Percentiles rank a stretch among this genome's conserved stretches.
Evolutionary conservation across 2,797 vertebrate species (phyloP).

Genomic region (Poeciliopsis gracilis): DNA sequence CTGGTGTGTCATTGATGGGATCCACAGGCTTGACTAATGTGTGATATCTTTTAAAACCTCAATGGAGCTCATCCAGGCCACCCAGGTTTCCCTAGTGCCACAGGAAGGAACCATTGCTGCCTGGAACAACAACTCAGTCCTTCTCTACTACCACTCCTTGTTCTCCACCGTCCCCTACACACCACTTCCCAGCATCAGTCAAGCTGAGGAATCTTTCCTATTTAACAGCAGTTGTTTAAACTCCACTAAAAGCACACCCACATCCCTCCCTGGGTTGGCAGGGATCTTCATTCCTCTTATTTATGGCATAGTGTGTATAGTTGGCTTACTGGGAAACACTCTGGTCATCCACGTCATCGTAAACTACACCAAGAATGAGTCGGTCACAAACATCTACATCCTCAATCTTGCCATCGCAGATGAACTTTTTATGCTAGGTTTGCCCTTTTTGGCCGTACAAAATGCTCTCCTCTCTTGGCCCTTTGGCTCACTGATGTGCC

Average conservation of each 20-base stretch:
- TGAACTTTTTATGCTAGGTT: constrained; percentile 92
- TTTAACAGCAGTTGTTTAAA: constrained; percentile 61
- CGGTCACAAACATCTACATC: constrained; percentile 96
- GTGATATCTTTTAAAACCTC: constrained; percentile 6
- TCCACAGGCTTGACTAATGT: not conserved
- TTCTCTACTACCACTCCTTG: constrained; percentile 51
- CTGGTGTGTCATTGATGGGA: constrained; percentile 36
- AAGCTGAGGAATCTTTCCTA: constrained; percentile 15
- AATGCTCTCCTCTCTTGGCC: constrained; percentile 94
- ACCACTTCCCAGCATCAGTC: constrained; percentile 12
- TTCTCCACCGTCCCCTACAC: constrained; percentile 52
- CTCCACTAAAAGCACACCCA: constrained; percentile 33
- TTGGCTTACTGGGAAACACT: constrained; percentile 89
- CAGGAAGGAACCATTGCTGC: constrained; percentile 24
- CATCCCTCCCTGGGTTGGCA: constrained; percentile 63
- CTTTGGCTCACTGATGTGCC: constrained; percentile 90
- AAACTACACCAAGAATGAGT: constrained; percentile 90
- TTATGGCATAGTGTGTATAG: constrained; percentile 87
- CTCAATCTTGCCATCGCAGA: constrained; percentile 94
- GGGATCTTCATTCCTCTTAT: constrained; percentile 82
- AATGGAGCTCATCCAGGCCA: constrained; percentile 69
- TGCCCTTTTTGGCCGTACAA: constrained; percentile 93
- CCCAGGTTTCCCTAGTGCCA: constrained; percentile 33
- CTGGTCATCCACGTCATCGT: constrained; percentile 93
- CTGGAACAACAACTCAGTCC: constrained; percentile 45